These are phyloP conservation scores for Oryzaephilus surinamensis DNA, from an alignment of 1,140 invertebrate genomes.

Conservation along the genomic window DNA sequence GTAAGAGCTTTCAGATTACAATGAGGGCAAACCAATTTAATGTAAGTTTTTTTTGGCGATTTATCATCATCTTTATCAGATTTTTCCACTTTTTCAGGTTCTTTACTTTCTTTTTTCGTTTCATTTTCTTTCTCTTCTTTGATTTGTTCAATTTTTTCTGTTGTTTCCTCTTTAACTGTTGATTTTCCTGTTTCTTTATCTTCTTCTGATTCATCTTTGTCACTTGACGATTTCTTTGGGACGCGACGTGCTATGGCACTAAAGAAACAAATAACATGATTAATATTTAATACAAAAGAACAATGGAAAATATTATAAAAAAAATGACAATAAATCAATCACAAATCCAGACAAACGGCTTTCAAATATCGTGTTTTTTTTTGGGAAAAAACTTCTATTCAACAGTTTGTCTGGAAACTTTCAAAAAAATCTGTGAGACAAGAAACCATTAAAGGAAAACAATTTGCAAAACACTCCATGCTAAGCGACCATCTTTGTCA, in stretches of 20 bases:
- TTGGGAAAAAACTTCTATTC: too few relatives aligned
- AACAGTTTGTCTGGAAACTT: too few relatives aligned
- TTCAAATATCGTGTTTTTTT: too few relatives aligned
- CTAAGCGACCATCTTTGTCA: too few relatives aligned
- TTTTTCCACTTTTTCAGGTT: slow-evolving; percentile 11
- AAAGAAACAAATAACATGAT: slow-evolving; percentile 11
- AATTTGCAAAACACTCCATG: too few relatives aligned
- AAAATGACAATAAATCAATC: neutral
- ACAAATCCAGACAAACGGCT: too few relatives aligned
- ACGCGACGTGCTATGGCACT: slow-evolving; percentile 21
- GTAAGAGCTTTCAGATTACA: slow-evolving; percentile 60
- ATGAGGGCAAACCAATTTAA: slow-evolving; percentile 62
- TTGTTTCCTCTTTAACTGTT: slow-evolving; percentile 32
- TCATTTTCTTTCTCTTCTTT: slow-evolving; percentile 18
- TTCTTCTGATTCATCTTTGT: slow-evolving; percentile 15
- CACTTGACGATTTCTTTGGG: slow-evolving; percentile 6
- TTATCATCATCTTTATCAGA: slow-evolving; percentile 22
- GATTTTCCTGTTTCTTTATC: slow-evolving; percentile 26
- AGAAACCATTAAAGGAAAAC: too few relatives aligned
- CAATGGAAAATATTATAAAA: neutral
- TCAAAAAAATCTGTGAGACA: too few relatives aligned
- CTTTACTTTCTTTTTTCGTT: slow-evolving; percentile 7
- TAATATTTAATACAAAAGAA: neutral
- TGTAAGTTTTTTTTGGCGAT: slow-evolving; percentile 43
- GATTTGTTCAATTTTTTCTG: slow-evolving; percentile 21